These are phyloP conservation scores for Anguilla japonica DNA, from an alignment of 2,113 vertebrate genomes.

Conservation along the genomic window DNA sequence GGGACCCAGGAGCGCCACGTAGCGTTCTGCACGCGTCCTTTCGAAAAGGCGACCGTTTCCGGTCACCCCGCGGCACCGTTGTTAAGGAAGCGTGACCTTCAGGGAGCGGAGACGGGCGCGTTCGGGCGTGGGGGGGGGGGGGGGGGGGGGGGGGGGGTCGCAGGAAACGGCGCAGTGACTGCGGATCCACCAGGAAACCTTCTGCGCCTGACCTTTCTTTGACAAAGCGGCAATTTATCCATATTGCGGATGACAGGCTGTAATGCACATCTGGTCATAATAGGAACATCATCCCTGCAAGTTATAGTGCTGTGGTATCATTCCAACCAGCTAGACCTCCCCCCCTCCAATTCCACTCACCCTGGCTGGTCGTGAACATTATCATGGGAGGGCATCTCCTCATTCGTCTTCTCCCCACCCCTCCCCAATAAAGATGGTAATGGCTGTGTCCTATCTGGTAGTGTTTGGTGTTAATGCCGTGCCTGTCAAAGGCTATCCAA, in stretches of 20 bases:
- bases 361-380: conserved; percentile 51
- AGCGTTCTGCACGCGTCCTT: background rate
- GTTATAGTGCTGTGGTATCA: conserved; percentile 36
- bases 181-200: background rate
- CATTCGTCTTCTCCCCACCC: conserved; percentile 47
- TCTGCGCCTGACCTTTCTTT: background rate
- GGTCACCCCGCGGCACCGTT: no score
- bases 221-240: background rate
- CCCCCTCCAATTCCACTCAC: background rate
- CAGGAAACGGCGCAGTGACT: background rate
- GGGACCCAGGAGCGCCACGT: background rate
- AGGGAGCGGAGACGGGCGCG: background rate
- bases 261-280: conserved; percentile 47
- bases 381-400: conserved; percentile 44
- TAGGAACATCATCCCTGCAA: conserved; percentile 52
- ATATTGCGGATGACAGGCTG: background rate
- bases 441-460: conserved; percentile 54
- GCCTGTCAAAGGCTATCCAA: conserved; percentile 70
- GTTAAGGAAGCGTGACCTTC: background rate
- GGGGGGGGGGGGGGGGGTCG: no score
- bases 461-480: conserved; percentile 65
- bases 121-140: no score
- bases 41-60: no score
- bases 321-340: conserved; percentile 29
- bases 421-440: conserved; percentile 63